phyloP scores from a whole-genome alignment of 1,140 invertebrate genomes.

The Nasonia giraulti region DNA sequence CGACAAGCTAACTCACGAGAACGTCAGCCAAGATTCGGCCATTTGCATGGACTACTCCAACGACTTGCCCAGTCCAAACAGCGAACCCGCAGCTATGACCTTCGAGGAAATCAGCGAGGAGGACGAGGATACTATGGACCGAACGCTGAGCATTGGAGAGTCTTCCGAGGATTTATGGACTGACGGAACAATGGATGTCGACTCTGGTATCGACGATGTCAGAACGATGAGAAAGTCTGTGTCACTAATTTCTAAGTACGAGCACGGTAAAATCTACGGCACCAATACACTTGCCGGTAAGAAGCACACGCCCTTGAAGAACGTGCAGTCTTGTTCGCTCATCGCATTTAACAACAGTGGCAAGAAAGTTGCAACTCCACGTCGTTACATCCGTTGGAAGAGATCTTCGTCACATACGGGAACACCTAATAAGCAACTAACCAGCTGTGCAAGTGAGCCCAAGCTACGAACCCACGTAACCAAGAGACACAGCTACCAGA shows the following conservation, averaged over 20 bases:
- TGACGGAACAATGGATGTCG: constrained; percentile 23
- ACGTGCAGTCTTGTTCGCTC: constrained; percentile 3
- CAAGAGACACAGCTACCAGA: constrained; percentile 51
- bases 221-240: background rate
- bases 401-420: constrained; percentile 60
- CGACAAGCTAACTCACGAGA: background rate
- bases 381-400: constrained; percentile 62
- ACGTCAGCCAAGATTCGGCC: constrained; percentile 52
- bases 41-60: constrained; percentile 59
- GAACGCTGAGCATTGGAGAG: background rate
- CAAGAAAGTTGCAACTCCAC: constrained; percentile 56
- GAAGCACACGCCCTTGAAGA: background rate
- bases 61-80: constrained; percentile 46
- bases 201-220: background rate
- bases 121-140: background rate
- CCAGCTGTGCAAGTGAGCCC: background rate
- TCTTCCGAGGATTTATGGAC: constrained; percentile 18
- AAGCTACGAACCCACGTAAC: constrained; percentile 58
- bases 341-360: constrained; percentile 7
- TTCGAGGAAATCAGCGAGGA: constrained; percentile 33
- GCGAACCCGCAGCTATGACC: constrained; percentile 45
- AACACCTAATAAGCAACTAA: constrained; percentile 52
- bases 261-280: background rate
- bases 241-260: background rate
- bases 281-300: background rate